phyloP scores from a whole-genome alignment of 2,113 vertebrate species.

The Centropus unirufus region DNA sequence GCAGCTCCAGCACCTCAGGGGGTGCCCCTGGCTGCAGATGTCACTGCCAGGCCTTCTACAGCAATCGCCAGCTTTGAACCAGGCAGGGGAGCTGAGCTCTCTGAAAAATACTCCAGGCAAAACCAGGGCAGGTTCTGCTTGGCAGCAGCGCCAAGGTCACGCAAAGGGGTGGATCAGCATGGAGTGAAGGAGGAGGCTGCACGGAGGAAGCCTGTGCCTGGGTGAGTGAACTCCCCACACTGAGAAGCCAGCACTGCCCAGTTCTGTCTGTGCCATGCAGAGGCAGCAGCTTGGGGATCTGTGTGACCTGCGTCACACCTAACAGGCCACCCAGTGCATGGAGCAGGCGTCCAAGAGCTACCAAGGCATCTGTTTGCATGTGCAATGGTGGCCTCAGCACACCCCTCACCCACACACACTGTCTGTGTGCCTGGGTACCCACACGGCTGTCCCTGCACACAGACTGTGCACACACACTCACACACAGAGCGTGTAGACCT shows the following conservation, averaged over 20 bases:
- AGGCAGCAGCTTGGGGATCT: neutral
- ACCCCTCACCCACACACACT: neutral
- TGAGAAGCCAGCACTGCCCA: accelerated
- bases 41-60: constrained; percentile 25
- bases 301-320: too few species aligned
- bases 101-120: neutral
- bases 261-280: neutral
- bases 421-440: accelerated
- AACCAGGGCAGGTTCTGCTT: neutral
- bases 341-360: neutral
- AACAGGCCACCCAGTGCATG: accelerated
- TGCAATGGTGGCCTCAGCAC: neutral
- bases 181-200: neutral
- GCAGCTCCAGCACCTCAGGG: neutral
- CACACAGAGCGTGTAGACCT: accelerated
- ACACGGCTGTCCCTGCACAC: neutral
- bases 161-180: neutral
- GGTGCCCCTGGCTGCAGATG: neutral
- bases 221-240: accelerated
- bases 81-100: neutral
- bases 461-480: too few species aligned
- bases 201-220: neutral
- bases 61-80: constrained; percentile 1
- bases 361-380: accelerated
- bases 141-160: neutral